phyloP scores from a whole-genome alignment of 2,113 vertebrate genomes.

The Eurystomus gularis region DNA sequence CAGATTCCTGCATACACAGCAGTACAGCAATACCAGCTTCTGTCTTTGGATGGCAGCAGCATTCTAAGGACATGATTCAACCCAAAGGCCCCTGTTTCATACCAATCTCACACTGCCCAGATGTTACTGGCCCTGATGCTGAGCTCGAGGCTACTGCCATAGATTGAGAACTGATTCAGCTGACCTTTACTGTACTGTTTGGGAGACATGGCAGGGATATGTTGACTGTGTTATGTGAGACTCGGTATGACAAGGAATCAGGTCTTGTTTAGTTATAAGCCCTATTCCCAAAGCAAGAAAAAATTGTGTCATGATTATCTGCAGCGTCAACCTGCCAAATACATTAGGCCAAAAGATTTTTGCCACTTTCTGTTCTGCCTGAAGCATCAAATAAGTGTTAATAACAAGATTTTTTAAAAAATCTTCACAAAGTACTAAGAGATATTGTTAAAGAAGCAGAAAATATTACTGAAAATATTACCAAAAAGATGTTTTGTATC shows the following conservation, averaged over 20 bases:
- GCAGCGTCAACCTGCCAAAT: not conserved
- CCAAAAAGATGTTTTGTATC: not conserved
- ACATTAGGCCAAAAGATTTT: not conserved
- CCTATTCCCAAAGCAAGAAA: not conserved
- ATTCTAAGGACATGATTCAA: conserved; percentile 1
- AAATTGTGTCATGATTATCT: not conserved
- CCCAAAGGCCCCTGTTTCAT: not conserved
- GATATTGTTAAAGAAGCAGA: not conserved
- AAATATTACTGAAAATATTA: not conserved
- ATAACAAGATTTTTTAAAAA: not conserved
- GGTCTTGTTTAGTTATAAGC: not conserved
- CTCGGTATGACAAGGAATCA: not conserved
- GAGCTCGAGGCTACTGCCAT: not conserved
- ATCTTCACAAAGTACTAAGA: not conserved
- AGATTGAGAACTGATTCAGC: not conserved
- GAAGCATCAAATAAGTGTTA: not conserved
- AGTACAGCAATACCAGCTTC: not conserved
- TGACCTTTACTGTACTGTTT: not conserved
- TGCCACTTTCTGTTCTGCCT: not conserved
- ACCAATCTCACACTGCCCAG: not conserved
- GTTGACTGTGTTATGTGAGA: rapidly evolving
- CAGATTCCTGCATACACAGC: rapidly evolving
- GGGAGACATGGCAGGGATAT: not conserved
- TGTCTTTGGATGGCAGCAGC: conserved; percentile 73
- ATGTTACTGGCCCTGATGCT: not conserved